A percentile compares a stretch with the other conserved stretches of the same genome.
phyloP scores from a whole-genome alignment of 2,113 vertebrate genomes.

The Aramus guarauna region DNA sequence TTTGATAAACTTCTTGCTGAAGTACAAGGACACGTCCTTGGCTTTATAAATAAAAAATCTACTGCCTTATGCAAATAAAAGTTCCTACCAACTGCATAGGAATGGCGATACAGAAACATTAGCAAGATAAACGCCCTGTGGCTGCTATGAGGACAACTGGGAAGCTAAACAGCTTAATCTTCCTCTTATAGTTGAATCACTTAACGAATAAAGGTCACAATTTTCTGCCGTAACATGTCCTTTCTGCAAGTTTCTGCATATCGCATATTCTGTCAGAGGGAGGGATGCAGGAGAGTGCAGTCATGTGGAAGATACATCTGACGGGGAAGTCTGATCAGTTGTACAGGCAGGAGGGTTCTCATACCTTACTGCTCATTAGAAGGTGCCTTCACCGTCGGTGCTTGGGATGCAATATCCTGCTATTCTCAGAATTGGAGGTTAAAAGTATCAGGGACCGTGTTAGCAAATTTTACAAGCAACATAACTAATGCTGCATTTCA shows the following conservation, averaged over 20 bases:
- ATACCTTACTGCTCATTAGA: accelerated
- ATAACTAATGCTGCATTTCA: background rate
- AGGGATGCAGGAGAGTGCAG: background rate
- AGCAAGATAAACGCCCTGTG: background rate
- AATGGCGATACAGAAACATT: background rate
- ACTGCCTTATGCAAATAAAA: background rate
- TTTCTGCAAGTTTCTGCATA: background rate
- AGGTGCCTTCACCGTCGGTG: background rate
- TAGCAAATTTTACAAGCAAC: background rate
- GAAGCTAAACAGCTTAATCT: background rate
- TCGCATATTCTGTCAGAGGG: background rate
- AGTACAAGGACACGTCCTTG: background rate
- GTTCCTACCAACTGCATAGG: background rate
- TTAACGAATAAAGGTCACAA: background rate
- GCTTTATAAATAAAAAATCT: slow-evolving; percentile 6
- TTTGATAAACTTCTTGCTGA: background rate
- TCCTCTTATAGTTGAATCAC: background rate
- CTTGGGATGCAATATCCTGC: background rate
- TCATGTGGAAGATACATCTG: background rate
- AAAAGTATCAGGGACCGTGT: background rate
- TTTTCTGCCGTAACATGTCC: background rate
- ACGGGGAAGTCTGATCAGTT: background rate
- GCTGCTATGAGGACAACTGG: background rate
- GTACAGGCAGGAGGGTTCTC: background rate
- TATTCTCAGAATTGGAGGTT: background rate